A percentile compares a stretch with the other conserved stretches of the same genome.
phyloP scores from a whole-genome alignment of 2,113 vertebrate species.

The Castor canadensis region DNA sequence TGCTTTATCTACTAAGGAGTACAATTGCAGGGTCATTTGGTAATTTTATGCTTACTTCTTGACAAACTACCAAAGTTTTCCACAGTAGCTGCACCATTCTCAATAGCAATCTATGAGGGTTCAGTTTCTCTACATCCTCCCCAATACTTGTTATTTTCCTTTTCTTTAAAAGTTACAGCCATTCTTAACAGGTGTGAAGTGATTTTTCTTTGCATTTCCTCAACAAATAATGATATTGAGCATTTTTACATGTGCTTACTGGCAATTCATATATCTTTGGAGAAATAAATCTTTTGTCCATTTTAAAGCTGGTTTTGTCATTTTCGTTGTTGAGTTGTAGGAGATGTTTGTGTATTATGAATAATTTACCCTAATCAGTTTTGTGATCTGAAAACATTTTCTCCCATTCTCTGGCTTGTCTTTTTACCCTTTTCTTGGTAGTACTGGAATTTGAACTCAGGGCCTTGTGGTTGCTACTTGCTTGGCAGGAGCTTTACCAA shows the following conservation, averaged over 20 bases:
- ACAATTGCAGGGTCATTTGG: not conserved
- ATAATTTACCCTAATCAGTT: conserved; percentile 23
- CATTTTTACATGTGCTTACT: not conserved
- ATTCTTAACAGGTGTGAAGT: not conserved
- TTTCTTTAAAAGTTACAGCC: not conserved
- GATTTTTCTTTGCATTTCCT: not conserved
- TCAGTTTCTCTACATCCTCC: not conserved
- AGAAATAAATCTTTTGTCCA: not conserved
- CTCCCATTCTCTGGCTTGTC: not conserved
- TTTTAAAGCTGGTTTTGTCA: conserved; percentile 42
- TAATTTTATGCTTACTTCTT: conserved; percentile 25
- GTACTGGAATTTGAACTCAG: not conserved
- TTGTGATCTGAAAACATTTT: conserved; percentile 14
- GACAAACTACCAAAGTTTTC: not conserved
- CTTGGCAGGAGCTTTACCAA: not conserved
- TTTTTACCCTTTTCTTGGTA: not conserved
- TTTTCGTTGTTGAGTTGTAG: conserved; percentile 26
- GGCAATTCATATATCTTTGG: no score
- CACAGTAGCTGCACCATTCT: not conserved
- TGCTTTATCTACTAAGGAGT: not conserved
- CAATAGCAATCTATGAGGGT: not conserved
- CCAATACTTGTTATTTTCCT: not conserved
- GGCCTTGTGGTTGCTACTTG: no score
- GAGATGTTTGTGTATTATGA: not conserved
- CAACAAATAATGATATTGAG: not conserved